These are phyloP conservation scores for Drosophila fulvimacula DNA, from an alignment of 2,888 invertebrate species.

Conservation along the genomic window DNA sequence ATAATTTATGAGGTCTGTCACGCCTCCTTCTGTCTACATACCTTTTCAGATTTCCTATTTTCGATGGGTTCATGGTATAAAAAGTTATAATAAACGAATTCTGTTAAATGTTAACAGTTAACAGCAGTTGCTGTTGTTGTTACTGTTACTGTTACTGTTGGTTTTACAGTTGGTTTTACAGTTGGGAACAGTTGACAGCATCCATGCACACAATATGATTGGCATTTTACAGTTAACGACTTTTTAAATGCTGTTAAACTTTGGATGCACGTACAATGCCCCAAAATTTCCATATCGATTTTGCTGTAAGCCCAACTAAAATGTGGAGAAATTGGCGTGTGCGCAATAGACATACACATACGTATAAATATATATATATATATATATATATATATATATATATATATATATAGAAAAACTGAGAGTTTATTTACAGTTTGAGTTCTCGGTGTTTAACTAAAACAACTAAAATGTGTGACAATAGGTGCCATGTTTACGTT, in stretches of 20 bases:
- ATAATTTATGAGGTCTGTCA: too few species aligned
- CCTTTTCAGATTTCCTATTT: too few species aligned
- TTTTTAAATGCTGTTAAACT: conserved; percentile 73
- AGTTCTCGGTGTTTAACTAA: background rate
- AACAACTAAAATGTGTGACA: background rate
- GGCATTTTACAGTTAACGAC: conserved; percentile 73
- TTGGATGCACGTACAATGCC: conserved; percentile 16
- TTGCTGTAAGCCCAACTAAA: background rate
- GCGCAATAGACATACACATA: too few species aligned
- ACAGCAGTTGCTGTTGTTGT: conserved; percentile 3
- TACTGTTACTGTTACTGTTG: background rate
- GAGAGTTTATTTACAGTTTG: background rate
- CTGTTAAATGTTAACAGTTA: too few species aligned
- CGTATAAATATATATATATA: too few species aligned
- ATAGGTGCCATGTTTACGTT: conserved; percentile 2
- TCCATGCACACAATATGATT: conserved; percentile 32
- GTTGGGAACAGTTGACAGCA: conserved; percentile 25
- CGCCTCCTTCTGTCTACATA: too few species aligned
- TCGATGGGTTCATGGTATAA: too few species aligned
- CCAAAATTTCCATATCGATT: conserved; percentile 51
- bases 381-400: too few species aligned
- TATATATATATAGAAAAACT: background rate
- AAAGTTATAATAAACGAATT: too few species aligned
- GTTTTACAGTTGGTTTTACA: conserved; percentile 26
- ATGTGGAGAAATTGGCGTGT: background rate